Percentiles rank a stretch among this genome's conserved stretches.
phyloP scores from a whole-genome alignment of 2,113 vertebrate genomes.

The Phodopus roborovskii region DNA sequence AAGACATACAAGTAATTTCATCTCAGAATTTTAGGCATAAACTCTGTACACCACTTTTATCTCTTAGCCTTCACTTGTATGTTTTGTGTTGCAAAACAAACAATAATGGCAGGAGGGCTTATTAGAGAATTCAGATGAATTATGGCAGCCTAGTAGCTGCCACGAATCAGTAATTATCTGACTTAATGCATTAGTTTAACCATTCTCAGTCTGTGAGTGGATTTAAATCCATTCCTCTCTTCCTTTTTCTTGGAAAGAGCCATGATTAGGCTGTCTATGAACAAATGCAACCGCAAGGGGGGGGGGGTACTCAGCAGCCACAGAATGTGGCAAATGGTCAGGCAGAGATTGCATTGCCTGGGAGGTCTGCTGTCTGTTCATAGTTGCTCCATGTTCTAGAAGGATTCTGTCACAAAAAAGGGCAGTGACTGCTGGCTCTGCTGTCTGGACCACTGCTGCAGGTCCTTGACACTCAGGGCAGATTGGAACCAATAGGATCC shows the following conservation, averaged over 20 bases:
- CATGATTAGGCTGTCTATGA: constrained; percentile 53
- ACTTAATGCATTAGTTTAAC: constrained; percentile 51
- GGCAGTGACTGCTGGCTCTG: background rate
- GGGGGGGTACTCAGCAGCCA: background rate
- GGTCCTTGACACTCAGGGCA: background rate
- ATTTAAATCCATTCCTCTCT: constrained; percentile 23
- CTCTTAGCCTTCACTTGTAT: constrained; percentile 7
- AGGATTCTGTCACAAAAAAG: background rate
- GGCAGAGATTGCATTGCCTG: background rate
- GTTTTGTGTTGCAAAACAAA: constrained; percentile 62
- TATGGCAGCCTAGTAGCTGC: constrained; percentile 22
- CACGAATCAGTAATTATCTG: constrained; percentile 30
- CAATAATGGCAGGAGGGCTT: constrained; percentile 7
- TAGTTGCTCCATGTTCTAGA: background rate
- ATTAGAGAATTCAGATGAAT: constrained; percentile 30
- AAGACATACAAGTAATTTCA: background rate
- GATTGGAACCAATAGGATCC: background rate
- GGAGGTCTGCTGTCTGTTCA: background rate
- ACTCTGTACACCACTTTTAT: background rate
- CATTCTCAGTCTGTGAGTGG: constrained; percentile 19
- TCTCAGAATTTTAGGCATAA: constrained; percentile 35
- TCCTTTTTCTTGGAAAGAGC: constrained; percentile 37
- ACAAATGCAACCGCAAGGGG: background rate
- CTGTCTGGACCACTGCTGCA: background rate
- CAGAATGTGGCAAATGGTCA: background rate